Percentiles rank a stretch among this genome's conserved stretches.
Evolutionary conservation across 1,140 invertebrate species (phyloP).

Genomic region (Pygmarrhopalites habei): DNA sequence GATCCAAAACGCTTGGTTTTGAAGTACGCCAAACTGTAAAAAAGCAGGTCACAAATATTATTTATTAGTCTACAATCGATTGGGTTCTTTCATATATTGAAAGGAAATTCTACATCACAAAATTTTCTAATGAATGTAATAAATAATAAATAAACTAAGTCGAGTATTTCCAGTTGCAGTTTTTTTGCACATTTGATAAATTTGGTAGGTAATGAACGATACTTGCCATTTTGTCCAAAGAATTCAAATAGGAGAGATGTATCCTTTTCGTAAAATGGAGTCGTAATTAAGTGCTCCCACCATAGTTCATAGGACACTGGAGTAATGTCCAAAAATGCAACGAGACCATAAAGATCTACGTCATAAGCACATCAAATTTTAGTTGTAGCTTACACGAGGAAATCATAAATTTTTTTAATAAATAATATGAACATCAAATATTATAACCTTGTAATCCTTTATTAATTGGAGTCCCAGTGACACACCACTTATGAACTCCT

Average conservation of each 20-base stretch:
- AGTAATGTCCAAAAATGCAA: constrained; percentile 59
- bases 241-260: constrained; percentile 23
- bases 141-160: too few relatives aligned
- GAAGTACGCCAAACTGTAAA: constrained; percentile 65
- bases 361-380: too few relatives aligned
- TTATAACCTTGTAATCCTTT: constrained; percentile 51
- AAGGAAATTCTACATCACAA: too few relatives aligned
- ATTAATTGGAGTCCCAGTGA: constrained; percentile 69
- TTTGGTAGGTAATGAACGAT: too few relatives aligned
- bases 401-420: background rate
- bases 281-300: constrained; percentile 53
- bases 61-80: too few relatives aligned
- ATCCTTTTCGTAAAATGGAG: constrained; percentile 46
- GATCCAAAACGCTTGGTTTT: constrained; percentile 57
- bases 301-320: constrained; percentile 51
- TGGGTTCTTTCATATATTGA: too few relatives aligned
- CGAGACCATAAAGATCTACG: constrained; percentile 61
- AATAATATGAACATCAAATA: background rate
- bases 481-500: constrained; percentile 63
- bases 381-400: too few relatives aligned
- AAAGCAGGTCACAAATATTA: too few relatives aligned
- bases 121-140: too few relatives aligned
- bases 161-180: too few relatives aligned
- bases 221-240: constrained; percentile 43
- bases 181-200: too few relatives aligned